Percentiles rank a stretch among this genome's conserved stretches.
These are phyloP conservation scores for Rhamnusium bicolor DNA, from an alignment of 2,888 invertebrate species.

Conservation along the genomic window DNA sequence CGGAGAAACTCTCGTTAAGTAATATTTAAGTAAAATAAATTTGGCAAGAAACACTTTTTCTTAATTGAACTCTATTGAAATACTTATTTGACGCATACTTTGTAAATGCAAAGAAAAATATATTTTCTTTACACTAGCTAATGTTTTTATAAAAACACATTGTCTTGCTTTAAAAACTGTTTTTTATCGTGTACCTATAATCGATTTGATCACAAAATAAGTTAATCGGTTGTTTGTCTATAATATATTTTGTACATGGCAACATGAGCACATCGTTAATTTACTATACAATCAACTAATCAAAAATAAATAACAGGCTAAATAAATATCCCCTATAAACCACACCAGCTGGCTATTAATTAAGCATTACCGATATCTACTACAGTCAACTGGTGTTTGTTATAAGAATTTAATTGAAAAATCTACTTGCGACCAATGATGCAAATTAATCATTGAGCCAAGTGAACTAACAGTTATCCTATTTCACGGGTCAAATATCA, in stretches of 20 bases:
- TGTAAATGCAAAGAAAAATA: too few relatives aligned
- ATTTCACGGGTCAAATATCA: conserved; percentile 24
- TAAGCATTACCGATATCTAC: conserved; percentile 1
- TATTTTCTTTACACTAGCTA: too few relatives aligned
- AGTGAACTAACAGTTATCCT: conserved; percentile 1
- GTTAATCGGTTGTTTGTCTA: not conserved
- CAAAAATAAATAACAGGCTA: conserved; percentile 8
- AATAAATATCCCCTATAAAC: not conserved
- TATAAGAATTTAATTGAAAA: conserved; percentile 23
- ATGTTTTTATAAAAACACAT: too few relatives aligned
- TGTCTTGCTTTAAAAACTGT: too few relatives aligned
- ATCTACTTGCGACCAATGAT: conserved; percentile 1
- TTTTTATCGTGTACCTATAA: too few relatives aligned
- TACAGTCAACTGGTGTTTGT: not conserved
- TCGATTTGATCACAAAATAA: not conserved
- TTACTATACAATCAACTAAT: conserved; percentile 6
- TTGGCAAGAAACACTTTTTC: too few relatives aligned
- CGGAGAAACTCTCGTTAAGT: too few relatives aligned
- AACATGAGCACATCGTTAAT: not conserved
- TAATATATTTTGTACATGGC: not conserved
- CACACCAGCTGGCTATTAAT: not conserved
- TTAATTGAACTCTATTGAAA: too few relatives aligned
- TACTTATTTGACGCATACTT: too few relatives aligned
- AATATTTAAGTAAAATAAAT: too few relatives aligned
- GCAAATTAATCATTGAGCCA: conserved; percentile 8